phyloP scores from a whole-genome alignment of 2,888 invertebrate species.

The Tanypteryx hageni region DNA sequence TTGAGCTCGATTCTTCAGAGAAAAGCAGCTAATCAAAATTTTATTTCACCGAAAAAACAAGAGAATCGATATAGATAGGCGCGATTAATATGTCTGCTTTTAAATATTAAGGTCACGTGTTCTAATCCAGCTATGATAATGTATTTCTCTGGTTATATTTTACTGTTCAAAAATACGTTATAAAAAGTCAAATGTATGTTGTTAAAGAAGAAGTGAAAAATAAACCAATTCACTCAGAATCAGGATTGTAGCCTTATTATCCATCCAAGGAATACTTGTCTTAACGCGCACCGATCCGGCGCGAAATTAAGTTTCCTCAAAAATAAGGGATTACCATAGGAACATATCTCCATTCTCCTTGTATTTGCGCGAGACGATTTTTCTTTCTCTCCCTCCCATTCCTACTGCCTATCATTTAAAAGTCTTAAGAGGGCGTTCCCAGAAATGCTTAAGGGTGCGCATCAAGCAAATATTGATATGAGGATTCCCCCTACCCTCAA shows the following conservation, averaged over 20 bases:
- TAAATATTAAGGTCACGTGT: no score
- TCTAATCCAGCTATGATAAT: no score
- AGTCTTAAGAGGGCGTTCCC: slow-evolving; percentile 17
- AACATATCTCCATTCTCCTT: slow-evolving; percentile 10
- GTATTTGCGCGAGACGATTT: slow-evolving; percentile 15
- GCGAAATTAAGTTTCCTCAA: background rate
- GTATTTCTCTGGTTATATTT: no score
- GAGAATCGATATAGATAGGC: no score
- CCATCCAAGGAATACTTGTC: background rate
- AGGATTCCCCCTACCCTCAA: background rate
- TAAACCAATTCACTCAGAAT: no score
- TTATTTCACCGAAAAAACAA: no score
- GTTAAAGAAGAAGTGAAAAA: no score
- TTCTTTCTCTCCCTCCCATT: background rate
- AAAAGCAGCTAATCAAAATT: no score
- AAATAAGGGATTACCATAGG: background rate
- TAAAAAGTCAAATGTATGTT: no score
- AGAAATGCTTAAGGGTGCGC: slow-evolving; percentile 8
- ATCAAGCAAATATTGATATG: slow-evolving; percentile 35
- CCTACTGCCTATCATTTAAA: background rate
- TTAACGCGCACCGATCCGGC: background rate
- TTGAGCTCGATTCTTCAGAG: no score
- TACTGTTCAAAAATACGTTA: no score
- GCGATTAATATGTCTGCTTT: no score
- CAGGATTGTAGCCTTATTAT: background rate